phyloP scores from a whole-genome alignment of 2,888 invertebrate species.

The Agriopis marginaria region DNA sequence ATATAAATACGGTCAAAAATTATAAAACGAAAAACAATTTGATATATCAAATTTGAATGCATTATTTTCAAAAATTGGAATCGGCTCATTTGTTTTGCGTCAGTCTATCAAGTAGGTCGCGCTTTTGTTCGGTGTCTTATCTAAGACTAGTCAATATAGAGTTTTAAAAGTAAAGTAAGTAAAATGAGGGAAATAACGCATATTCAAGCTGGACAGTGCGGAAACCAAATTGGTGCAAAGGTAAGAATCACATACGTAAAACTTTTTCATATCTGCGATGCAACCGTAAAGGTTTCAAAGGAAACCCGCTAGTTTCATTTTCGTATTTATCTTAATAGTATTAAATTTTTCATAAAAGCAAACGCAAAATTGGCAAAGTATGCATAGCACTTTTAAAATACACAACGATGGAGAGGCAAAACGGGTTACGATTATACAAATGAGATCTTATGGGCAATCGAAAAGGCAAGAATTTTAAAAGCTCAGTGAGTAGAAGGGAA shows the following conservation, averaged over 20 bases:
- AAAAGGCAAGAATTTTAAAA: too few species aligned
- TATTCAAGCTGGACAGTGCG: slow-evolving; percentile 93
- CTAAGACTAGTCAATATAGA: slow-evolving; percentile 50
- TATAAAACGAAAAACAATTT: slow-evolving; percentile 9
- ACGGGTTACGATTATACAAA: too few species aligned
- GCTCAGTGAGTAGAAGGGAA: too few species aligned
- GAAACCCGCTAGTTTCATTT: too few species aligned
- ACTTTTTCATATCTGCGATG: too few species aligned
- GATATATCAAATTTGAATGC: slow-evolving; percentile 31
- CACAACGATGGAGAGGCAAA: too few species aligned
- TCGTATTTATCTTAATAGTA: too few species aligned
- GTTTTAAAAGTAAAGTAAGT: slow-evolving; percentile 59
- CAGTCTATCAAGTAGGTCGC: slow-evolving; percentile 68
- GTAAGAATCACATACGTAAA: slow-evolving; percentile 52
- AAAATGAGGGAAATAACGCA: slow-evolving; percentile 93
- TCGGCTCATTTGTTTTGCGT: slow-evolving; percentile 68
- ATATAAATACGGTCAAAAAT: slow-evolving; percentile 2
- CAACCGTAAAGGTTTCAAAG: too few species aligned
- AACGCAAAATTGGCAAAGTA: too few species aligned
- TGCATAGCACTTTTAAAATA: too few species aligned
- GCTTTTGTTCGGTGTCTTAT: slow-evolving; percentile 47
- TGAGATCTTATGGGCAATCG: too few species aligned
- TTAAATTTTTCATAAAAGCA: too few species aligned
- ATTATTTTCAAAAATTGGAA: slow-evolving; percentile 34
- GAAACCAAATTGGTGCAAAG: slow-evolving; percentile 85